Evolutionary conservation across 2,888 invertebrate species (phyloP).

Genomic region (Baccha elongata): DNA sequence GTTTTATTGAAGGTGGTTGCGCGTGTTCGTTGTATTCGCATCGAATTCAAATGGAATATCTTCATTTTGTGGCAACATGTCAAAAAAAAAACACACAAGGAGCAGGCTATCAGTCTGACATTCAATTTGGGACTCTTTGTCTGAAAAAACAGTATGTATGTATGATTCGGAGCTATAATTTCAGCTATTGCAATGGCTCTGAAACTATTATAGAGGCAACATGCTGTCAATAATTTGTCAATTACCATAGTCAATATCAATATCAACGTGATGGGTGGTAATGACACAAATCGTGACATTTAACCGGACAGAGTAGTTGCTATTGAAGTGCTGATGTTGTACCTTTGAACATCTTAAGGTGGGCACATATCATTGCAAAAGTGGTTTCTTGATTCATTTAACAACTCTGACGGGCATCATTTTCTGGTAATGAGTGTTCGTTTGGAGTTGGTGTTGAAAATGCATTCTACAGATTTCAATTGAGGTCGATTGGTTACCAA

Average conservation of each 20-base stretch:
- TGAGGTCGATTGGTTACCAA: conserved; percentile 49
- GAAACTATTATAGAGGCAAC: not conserved
- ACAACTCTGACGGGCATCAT: conserved; percentile 23
- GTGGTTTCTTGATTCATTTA: conserved; percentile 23
- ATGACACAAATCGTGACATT: conserved; percentile 70
- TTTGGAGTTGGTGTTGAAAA: conserved; percentile 2
- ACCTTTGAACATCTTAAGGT: conserved; percentile 12
- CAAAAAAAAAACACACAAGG: conserved; percentile 38
- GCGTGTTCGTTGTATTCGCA: conserved; percentile 45
- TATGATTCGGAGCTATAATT: too few relatives aligned
- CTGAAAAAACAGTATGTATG: too few relatives aligned
- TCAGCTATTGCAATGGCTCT: conserved; percentile 18
- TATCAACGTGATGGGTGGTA: conserved; percentile 67
- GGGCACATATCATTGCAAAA: conserved; percentile 20
- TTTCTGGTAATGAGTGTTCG: conserved; percentile 19
- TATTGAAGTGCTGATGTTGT: not conserved
- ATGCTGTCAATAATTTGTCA: conserved; percentile 65
- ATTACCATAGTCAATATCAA: conserved; percentile 68
- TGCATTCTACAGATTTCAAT: conserved; percentile 29
- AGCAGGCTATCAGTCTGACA: conserved; percentile 20
- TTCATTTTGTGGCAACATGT: conserved; percentile 44
- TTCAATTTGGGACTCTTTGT: conserved; percentile 31
- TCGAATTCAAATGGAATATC: conserved; percentile 39
- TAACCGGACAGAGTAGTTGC: conserved; percentile 36
- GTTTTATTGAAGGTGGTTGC: conserved; percentile 44